phyloP scores from a whole-genome alignment of 2,797 vertebrate genomes.

The Miichthys miiuy region DNA sequence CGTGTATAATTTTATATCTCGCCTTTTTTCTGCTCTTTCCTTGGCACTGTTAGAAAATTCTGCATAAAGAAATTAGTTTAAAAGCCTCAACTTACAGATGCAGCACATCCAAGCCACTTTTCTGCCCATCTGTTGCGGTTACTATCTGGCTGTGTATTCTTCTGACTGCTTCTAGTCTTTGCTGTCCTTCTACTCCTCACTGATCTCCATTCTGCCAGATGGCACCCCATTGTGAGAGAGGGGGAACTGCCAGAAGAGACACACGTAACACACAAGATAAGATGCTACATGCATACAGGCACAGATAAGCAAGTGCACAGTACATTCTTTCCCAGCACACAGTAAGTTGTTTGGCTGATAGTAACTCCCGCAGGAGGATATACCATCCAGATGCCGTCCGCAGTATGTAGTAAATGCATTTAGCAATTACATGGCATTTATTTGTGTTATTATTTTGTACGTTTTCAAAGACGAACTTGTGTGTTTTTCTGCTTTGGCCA shows the following conservation, averaged over 20 bases:
- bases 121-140: conserved; percentile 6
- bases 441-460: background rate
- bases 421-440: background rate
- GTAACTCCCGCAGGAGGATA: background rate
- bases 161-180: conserved; percentile 12
- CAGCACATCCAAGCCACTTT: background rate
- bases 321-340: background rate
- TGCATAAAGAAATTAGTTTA: background rate
- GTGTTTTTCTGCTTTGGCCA: background rate
- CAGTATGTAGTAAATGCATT: background rate
- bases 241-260: background rate
- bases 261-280: background rate
- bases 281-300: conserved; percentile 2
- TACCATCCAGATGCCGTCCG: background rate
- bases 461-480: background rate
- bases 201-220: conserved; percentile 36
- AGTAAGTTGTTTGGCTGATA: background rate
- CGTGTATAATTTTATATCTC: conserved; percentile 11
- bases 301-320: background rate
- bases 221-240: conserved; percentile 6
- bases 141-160: background rate
- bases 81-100: background rate
- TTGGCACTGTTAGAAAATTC: conserved; percentile 9
- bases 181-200: conserved; percentile 16
- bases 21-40: background rate